Percentiles rank a stretch among this genome's conserved stretches.
Conservation (phyloP, 1,140 invertebrate genomes). For the Steinernema khuongi region DNA sequence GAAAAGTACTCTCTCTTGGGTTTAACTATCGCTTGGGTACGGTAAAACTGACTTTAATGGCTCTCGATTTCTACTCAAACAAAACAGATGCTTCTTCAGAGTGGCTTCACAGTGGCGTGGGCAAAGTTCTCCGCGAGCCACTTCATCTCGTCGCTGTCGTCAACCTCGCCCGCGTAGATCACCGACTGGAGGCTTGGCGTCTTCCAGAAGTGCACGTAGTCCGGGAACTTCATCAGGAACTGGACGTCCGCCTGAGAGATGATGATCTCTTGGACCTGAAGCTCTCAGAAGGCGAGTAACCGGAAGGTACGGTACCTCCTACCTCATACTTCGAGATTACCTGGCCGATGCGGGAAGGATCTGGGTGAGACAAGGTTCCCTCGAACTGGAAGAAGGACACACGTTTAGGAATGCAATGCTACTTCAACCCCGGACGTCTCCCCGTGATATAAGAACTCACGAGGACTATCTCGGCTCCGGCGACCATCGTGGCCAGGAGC, state of each 20-base stretch:
- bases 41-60: too few species aligned
- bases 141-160: neutral
- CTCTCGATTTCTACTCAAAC: neutral
- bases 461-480: neutral
- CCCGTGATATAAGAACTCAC: neutral
- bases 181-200: neutral
- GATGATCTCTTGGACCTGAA: neutral
- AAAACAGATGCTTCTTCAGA: neutral
- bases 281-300: too few species aligned
- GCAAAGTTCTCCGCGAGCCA: neutral
- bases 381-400: slow-evolving; percentile 35
- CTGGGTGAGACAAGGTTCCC: slow-evolving; percentile 23
- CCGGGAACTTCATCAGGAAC: neutral
- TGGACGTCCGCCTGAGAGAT: neutral
- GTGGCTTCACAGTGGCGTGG: neutral
- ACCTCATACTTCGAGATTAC: slow-evolving; percentile 30
- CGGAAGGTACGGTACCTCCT: too few species aligned
- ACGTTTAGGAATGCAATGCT: too few species aligned
- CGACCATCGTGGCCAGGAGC: neutral
- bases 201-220: slow-evolving; percentile 4
- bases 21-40: too few species aligned
- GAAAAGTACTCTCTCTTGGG: too few species aligned
- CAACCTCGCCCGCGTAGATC: neutral
- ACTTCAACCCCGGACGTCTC: neutral
- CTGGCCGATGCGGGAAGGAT: slow-evolving; percentile 25